Conservation (phyloP, 53 echinoderm and acorn worm genomes). For the Stichopus horrens region DNA sequence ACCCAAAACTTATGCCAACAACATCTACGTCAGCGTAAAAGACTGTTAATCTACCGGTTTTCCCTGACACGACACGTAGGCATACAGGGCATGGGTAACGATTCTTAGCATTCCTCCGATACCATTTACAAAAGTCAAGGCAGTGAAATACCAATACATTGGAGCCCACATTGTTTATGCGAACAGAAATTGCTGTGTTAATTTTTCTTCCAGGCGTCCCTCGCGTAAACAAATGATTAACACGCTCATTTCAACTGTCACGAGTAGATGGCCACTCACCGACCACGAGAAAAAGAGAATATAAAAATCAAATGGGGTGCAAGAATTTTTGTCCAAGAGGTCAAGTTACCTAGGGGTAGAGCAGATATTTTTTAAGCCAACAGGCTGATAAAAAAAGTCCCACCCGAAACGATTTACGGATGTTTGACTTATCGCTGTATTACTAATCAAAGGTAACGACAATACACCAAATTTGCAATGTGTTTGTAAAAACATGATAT, state of each 20-base stretch:
- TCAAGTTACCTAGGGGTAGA: neutral
- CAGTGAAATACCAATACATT: neutral
- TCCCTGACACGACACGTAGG: slow-evolving; percentile 1
- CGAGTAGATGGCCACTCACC: slow-evolving; percentile 23
- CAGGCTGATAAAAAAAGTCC: neutral
- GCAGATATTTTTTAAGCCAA: neutral
- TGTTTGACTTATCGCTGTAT: neutral
- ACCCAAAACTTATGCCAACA: slow-evolving; percentile 20
- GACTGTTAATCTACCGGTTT: slow-evolving; percentile 8
- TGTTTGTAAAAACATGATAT: slow-evolving; percentile 2
- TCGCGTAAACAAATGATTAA: slow-evolving; percentile 39
- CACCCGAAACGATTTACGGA: neutral
- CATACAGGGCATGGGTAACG: neutral
- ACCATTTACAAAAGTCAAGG: slow-evolving; percentile 18
- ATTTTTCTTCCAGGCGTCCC: slow-evolving; percentile 19
- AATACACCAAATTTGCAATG: neutral
- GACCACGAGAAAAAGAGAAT: neutral
- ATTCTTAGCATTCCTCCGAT: slow-evolving; percentile 25
- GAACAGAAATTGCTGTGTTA: slow-evolving; percentile 6
- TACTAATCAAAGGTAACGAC: neutral
- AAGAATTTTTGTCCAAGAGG: neutral
- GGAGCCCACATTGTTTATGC: slow-evolving; percentile 24
- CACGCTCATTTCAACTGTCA: slow-evolving; percentile 38
- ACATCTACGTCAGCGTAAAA: neutral
- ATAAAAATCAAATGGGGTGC: neutral